Evolutionary conservation across 1,140 invertebrate genomes (phyloP), one percentile per base, ranked within the genome.

Genomic region (Heterodera carotae): DNA sequence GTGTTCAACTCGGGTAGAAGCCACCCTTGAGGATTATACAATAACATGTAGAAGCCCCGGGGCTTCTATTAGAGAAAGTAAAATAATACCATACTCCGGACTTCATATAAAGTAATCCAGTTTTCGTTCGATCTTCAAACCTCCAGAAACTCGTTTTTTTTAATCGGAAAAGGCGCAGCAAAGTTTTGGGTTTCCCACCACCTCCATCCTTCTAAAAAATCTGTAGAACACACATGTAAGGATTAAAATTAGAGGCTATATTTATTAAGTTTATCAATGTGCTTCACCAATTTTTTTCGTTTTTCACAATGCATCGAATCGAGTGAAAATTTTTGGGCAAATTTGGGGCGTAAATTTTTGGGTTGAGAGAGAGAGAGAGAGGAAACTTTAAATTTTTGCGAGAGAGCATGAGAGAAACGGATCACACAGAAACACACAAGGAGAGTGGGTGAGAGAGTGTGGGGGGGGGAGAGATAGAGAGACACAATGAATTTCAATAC

Each of bases 331-430:
- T 56, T 22, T 22, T 22, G 48, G 48, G 48, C 48, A 56, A 56
- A 56, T 56, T 56, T 56, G 48, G 48, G 48, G 48, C 48, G 48
- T 56, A 56, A 56, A 56, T 56, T 56, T 56, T 56, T 56, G 48
- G 48, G 22, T 56, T 56, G 48, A 56, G 48, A 56, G 48, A 43
- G 39, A 43, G 39, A 43, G 39, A 43, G 39, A 43, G 39, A 43
- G 39, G 10, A 39, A 43, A 43, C 39, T 43, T 43, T 43, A 43
- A 12, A 8, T 12, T 5, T 56, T 22, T 22, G 48, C 12, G 48
- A 53, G 48, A 53, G 48, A 53, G 48, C 48, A 18, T 15, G 48
- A 53, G 48, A 56, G 48, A 56, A 56, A 56, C 18, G 22, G 48
- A 56, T n/a, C n/a, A n/a, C n/a, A n/a, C n/a, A n/a, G 39, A 43